Conservation (phyloP, 2,888 invertebrate species). For the Acanthosepion pharaonis region DNA sequence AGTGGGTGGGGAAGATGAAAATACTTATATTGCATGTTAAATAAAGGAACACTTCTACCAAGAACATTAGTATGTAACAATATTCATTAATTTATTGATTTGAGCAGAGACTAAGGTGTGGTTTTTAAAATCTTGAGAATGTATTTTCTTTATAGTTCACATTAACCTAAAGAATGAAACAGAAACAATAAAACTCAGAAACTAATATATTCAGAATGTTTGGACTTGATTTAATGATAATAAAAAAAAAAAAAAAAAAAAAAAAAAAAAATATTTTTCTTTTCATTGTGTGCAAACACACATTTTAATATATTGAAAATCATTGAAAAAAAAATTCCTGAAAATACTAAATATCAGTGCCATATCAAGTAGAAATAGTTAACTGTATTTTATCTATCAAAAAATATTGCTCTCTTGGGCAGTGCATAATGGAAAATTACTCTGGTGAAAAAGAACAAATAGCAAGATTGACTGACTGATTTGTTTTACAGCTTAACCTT, state of each 20-base stretch:
- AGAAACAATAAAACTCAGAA: neutral
- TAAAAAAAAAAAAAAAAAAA: neutral
- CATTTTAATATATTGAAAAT: neutral
- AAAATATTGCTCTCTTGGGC: too few species aligned
- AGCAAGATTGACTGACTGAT: too few species aligned
- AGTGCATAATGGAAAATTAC: too few species aligned
- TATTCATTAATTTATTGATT: neutral
- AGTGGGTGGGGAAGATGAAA: neutral
- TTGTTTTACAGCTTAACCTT: too few species aligned
- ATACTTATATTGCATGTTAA: too few species aligned
- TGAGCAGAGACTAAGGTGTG: neutral
- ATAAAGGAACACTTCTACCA: neutral
- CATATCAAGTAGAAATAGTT: too few species aligned
- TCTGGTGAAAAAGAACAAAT: too few species aligned
- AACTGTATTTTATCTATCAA: too few species aligned
- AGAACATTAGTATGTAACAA: neutral
- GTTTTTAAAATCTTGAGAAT: neutral
- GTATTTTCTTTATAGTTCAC: neutral
- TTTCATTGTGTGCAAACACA: neutral
- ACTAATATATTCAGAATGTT: neutral
- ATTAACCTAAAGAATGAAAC: neutral
- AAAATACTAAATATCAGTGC: neutral
- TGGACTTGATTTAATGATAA: neutral
- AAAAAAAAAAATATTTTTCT: neutral
- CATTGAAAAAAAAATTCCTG: too few species aligned